Conservation (phyloP, 2,113 vertebrate species). For the Trochalopteron elliotii region DNA sequence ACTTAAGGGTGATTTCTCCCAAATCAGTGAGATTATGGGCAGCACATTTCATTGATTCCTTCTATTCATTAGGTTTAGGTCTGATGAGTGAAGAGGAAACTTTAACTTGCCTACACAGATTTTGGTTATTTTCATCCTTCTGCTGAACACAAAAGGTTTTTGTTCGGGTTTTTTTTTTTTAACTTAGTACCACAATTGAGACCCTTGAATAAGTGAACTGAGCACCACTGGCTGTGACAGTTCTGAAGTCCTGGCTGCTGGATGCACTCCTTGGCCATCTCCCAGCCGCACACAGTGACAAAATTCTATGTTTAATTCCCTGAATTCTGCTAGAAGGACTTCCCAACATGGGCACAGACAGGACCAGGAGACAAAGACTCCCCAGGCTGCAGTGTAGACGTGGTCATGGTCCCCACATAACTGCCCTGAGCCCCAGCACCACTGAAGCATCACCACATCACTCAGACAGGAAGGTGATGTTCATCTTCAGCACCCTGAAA, state of each 20-base stretch:
- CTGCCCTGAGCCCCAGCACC: not conserved
- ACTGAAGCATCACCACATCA: not conserved
- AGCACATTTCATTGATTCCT: not conserved
- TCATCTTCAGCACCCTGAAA: not conserved
- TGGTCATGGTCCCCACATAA: not conserved
- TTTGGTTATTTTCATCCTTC: not conserved
- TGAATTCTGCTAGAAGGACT: not conserved
- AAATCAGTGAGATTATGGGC: not conserved
- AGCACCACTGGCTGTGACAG: not conserved
- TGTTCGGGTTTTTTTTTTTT: not conserved
- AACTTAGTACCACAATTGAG: not conserved
- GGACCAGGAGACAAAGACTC: not conserved
- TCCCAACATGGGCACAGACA: not conserved
- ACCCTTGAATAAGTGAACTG: not conserved
- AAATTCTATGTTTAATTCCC: not conserved
- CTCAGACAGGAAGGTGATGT: not conserved
- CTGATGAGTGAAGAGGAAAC: not conserved
- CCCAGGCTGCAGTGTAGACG: not conserved
- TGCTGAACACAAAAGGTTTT: not conserved
- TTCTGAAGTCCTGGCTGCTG: not conserved
- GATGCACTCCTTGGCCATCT: not conserved
- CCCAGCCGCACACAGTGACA: not conserved
- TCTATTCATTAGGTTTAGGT: not conserved
- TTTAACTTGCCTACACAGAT: not conserved
- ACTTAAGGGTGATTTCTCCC: not conserved